Base-by-base conservation (phyloP, 2,113 vertebrate genomes). In the Peucedramus taeniatus region DNA sequence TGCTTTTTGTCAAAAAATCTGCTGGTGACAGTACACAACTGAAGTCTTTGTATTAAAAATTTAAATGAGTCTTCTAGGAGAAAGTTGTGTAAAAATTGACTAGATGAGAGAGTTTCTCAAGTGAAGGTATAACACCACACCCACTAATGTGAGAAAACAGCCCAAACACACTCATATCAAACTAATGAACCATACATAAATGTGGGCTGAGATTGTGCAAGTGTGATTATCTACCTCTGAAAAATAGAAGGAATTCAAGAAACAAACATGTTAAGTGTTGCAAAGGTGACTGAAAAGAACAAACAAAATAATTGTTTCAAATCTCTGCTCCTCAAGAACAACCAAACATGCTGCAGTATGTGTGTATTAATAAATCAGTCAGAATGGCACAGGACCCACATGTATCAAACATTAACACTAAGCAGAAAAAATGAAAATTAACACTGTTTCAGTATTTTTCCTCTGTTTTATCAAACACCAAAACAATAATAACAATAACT, bases 1-100 rank as follows among this genome's bases (percentile, higher is more conserved):
- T 79, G 57, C 4, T 97, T 97, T 96, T 89, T 82, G 60, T 91
- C 80, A 93, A 86, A 94, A 96, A 83, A 44, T 57, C 71, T 3
- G 7, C 33, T 22, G 11, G 42, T 70, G 61, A 83, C 72, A 84
- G 50, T 84, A 72, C 63, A 68, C 44, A 83, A 65, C 33, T 69
- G 10, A 89, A 85, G n/a, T 15, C 79, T 83, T 76, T 66, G 33
- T 45, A 83, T 5, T 74, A 37, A 90, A 84, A 74, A 83, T 30
- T 63, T 63, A 84, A 79, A 78, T 26, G 37, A 91, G 54, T 35
- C 39, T 87, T 93, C 37, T 13, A 44, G 45, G 40, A 76, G 85
- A 93, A 88, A 93, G 74, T n/a, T 56, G 26, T 51, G 57, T 56
- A 75, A 87, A 85, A 93, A 80, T 39, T 17, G 72, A 57, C 19